Evolutionary conservation across 2,113 vertebrate species (phyloP).

Genomic region (Sorex fumeus): DNA sequence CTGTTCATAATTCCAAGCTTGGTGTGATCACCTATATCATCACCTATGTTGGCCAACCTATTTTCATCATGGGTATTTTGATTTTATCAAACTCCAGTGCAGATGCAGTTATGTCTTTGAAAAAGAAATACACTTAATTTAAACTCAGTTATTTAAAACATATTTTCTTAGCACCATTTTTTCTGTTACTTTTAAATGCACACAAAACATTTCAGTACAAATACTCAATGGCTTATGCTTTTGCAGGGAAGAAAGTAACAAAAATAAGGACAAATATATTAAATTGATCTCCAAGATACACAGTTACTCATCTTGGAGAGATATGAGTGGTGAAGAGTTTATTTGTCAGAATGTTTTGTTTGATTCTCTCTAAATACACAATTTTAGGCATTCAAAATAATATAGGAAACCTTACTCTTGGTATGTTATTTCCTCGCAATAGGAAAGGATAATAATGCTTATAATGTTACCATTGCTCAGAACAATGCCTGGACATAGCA

Average conservation of each 20-base stretch:
- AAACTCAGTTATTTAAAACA: neutral
- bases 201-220: neutral
- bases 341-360: slow-evolving; percentile 48
- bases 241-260: neutral
- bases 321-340: neutral
- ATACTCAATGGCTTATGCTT: neutral
- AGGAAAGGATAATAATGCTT: neutral
- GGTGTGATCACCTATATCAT: neutral
- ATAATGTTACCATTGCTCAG: neutral
- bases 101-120: neutral
- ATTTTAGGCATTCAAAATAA: neutral
- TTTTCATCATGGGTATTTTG: slow-evolving; percentile 3
- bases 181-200: slow-evolving; percentile 7
- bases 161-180: neutral
- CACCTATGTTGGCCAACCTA: neutral
- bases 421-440: slow-evolving; percentile 21
- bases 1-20: neutral
- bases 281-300: neutral
- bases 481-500: neutral
- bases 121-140: slow-evolving; percentile 1
- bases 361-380: neutral
- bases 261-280: neutral
- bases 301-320: neutral
- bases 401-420: slow-evolving; percentile 9
- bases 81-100: slow-evolving; percentile 33